A percentile compares a stretch with the other conserved stretches of the same genome.
These are phyloP conservation scores for Vicugna pacos DNA, from an alignment of 2,113 vertebrate genomes.

Conservation along the genomic window DNA sequence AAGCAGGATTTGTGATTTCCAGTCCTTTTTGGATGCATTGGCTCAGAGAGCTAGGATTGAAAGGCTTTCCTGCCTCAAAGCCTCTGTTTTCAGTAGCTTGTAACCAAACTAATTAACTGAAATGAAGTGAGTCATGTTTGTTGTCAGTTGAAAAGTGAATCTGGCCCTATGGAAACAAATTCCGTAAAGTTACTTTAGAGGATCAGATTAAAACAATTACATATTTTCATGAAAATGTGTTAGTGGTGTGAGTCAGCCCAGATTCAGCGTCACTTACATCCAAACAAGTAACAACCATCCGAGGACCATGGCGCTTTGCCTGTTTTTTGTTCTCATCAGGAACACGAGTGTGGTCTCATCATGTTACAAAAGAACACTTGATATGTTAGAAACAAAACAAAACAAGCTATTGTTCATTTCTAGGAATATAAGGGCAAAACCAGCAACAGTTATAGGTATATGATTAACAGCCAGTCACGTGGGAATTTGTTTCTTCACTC, in stretches of 20 bases:
- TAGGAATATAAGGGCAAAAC: no score
- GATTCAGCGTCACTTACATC: no score
- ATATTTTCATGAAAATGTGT: neutral
- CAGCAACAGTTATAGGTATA: no score
- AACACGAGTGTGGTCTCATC: no score
- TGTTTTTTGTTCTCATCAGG: no score
- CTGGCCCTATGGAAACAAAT: slow-evolving; percentile 15
- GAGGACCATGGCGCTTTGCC: no score
- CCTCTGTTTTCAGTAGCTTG: neutral
- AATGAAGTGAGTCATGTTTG: slow-evolving; percentile 32
- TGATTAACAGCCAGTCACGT: no score
- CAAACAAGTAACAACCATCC: no score
- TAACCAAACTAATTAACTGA: slow-evolving; percentile 44
- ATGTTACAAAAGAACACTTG: no score
- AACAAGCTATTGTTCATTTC: no score
- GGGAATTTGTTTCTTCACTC: no score
- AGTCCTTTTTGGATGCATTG: neutral
- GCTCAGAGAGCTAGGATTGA: neutral
- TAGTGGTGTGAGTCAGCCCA: neutral
- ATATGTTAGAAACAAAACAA: no score
- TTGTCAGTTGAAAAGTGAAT: slow-evolving; percentile 42
- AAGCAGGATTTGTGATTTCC: neutral
- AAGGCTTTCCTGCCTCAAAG: neutral
- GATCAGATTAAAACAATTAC: slow-evolving; percentile 23
- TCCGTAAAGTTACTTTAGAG: slow-evolving; percentile 11